These are phyloP conservation scores for Champsocephalus gunnari DNA, from an alignment of 2,797 vertebrate species.

Conservation along the genomic window DNA sequence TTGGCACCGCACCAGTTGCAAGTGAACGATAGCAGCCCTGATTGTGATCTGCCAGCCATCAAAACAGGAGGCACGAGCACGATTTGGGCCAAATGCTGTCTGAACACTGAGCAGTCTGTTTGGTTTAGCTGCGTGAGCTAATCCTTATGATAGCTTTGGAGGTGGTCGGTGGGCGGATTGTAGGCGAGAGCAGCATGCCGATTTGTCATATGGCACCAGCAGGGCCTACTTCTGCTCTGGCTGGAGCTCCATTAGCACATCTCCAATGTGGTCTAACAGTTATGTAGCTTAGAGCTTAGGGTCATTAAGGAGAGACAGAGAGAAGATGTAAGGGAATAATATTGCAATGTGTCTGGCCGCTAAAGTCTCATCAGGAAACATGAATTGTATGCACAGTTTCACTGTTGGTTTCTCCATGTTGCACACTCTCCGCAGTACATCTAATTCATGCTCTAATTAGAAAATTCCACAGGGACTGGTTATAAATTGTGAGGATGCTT, in stretches of 20 bases:
- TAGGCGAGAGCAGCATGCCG: conserved; percentile 83
- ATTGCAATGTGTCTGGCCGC: conserved; percentile 43
- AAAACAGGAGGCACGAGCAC: conserved; percentile 72
- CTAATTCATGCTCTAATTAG: conserved; percentile 78
- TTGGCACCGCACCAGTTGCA: conserved; percentile 64
- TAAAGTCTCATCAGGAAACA: conserved; percentile 48
- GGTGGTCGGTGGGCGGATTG: conserved; percentile 82
- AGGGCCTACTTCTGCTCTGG: conserved; percentile 79
- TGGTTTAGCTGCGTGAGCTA: conserved; percentile 80
- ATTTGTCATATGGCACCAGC: conserved; percentile 84
- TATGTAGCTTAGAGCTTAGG: conserved; percentile 61
- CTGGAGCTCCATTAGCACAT: conserved; percentile 78
- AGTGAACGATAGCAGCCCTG: conserved; percentile 50
- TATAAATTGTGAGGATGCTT: conserved; percentile 69
- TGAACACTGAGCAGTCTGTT: conserved; percentile 80
- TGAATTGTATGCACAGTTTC: conserved; percentile 49
- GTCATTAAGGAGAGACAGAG: conserved; percentile 55
- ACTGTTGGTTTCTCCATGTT: conserved; percentile 52
- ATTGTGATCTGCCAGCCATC: conserved; percentile 69
- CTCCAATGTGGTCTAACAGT: conserved; percentile 78
- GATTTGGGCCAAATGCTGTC: conserved; percentile 75
- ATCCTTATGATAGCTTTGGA: conserved; percentile 83
- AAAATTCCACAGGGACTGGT: conserved; percentile 70
- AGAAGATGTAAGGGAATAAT: conserved; percentile 47
- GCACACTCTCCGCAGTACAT: conserved; percentile 57